A percentile compares a stretch with the other conserved stretches of the same genome.
phyloP scores from a whole-genome alignment of 2,888 invertebrate genomes.

The Spilarctia lutea region DNA sequence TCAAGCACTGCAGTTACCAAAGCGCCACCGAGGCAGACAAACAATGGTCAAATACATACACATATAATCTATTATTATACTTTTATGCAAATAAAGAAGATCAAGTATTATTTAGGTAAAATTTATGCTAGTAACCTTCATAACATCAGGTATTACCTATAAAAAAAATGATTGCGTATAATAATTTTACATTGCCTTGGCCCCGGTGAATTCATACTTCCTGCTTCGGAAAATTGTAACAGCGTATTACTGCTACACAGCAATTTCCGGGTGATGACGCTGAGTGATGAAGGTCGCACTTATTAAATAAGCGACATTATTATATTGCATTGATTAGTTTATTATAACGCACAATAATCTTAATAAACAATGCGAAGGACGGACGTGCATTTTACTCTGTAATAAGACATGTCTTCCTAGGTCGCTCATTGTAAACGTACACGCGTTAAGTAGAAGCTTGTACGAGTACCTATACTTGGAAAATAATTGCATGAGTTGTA shows the following conservation, averaged over 20 bases:
- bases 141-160: constrained; percentile 46
- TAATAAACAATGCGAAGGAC: constrained; percentile 38
- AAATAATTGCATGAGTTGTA: constrained; percentile 5
- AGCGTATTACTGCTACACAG: constrained; percentile 72
- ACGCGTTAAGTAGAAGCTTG: constrained; percentile 10
- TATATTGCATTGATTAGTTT: constrained; percentile 60
- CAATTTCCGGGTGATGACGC: constrained; percentile 82
- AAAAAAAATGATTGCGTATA: constrained; percentile 61
- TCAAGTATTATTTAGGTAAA: constrained; percentile 42
- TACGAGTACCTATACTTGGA: too few relatives aligned
- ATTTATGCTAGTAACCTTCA: constrained; percentile 37
- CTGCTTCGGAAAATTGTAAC: constrained; percentile 84
- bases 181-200: constrained; percentile 80
- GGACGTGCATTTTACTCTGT: constrained; percentile 24
- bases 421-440: constrained; percentile 3
- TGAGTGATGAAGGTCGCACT: constrained; percentile 71
- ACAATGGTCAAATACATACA: too few relatives aligned
- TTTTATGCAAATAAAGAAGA: constrained; percentile 28
- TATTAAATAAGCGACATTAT: constrained; percentile 63
- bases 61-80: neutral
- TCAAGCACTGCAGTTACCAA: too few relatives aligned
- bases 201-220: constrained; percentile 73
- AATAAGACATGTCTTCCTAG: constrained; percentile 5
- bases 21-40: too few relatives aligned
- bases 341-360: constrained; percentile 46